Evolutionary conservation across 1,140 invertebrate species (phyloP).

Genomic region (Drosophila repleta): DNA sequence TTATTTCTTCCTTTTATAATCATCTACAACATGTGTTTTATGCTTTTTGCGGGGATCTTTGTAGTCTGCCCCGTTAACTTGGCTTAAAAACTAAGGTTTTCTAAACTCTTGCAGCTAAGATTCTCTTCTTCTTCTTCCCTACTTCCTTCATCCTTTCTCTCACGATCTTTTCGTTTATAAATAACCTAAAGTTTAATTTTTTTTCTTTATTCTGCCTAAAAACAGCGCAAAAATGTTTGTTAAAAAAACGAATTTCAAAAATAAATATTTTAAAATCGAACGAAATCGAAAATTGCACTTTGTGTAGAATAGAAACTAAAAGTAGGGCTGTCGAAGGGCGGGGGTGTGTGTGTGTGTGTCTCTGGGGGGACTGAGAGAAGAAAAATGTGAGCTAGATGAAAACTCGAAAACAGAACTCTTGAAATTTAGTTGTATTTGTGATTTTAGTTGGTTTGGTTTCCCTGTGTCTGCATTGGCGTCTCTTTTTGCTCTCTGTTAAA

Average conservation of each 20-base stretch:
- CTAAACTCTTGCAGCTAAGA: constrained; percentile 38
- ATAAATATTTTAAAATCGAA: constrained; percentile 25
- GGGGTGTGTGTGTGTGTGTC: neutral
- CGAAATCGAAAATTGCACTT: constrained; percentile 57
- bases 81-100: constrained; percentile 28
- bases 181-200: constrained; percentile 62
- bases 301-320: constrained; percentile 40
- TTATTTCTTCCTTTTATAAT: constrained; percentile 14
- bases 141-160: neutral
- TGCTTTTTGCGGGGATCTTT: neutral
- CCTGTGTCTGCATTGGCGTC: constrained; percentile 1
- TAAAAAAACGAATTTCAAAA: constrained; percentile 9
- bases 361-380: constrained; percentile 23
- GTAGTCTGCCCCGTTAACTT: constrained; percentile 15
- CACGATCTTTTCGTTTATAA: constrained; percentile 24
- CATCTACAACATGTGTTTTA: constrained; percentile 30
- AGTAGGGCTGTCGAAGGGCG: constrained; percentile 2
- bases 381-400: constrained; percentile 17
- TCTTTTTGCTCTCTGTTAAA: neutral
- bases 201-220: constrained; percentile 45
- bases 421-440: constrained; percentile 31
- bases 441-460: constrained; percentile 16
- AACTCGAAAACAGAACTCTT: constrained; percentile 9
- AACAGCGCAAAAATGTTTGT: constrained; percentile 44
- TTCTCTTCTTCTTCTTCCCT: neutral